Percentiles rank a stretch among this genome's conserved stretches.
These are phyloP conservation scores for Tenodera sinensis DNA, from an alignment of 2,888 invertebrate genomes.

Conservation along the genomic window DNA sequence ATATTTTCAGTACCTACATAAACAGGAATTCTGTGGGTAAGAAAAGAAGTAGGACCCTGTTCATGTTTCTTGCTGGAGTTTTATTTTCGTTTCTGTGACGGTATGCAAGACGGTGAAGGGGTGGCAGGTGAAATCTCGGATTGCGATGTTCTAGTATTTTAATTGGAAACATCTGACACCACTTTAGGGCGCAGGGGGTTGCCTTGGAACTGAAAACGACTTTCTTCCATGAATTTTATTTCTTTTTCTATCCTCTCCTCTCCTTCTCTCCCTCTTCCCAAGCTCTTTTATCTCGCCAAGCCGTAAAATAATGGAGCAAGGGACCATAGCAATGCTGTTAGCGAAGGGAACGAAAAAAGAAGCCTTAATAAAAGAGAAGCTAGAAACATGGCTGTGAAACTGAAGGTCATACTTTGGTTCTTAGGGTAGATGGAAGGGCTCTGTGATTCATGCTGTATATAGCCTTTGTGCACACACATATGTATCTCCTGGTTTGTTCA, in stretches of 20 bases:
- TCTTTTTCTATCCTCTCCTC: not conserved
- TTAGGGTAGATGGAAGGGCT: not conserved
- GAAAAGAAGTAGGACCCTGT: not conserved
- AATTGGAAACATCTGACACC: conserved; percentile 30
- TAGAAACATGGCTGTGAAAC: not conserved
- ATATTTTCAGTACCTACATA: no score
- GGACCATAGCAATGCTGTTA: not conserved
- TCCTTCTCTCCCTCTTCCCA: not conserved
- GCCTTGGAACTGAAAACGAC: not conserved
- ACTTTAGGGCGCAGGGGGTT: not conserved
- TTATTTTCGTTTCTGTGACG: not conserved
- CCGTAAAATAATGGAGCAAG: not conserved
- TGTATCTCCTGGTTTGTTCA: no score
- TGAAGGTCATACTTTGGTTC: not conserved
- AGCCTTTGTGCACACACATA: not conserved
- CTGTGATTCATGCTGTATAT: not conserved
- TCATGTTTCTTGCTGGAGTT: not conserved
- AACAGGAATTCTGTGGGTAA: not conserved
- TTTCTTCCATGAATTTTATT: not conserved
- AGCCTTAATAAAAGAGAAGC: not conserved
- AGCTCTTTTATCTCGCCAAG: not conserved
- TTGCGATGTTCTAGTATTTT: conserved; percentile 25
- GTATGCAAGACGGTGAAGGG: not conserved
- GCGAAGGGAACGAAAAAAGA: not conserved
- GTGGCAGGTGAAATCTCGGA: conserved; percentile 11